Conservation (phyloP, 2,113 vertebrate genomes). For the Gobio gobio region DNA sequence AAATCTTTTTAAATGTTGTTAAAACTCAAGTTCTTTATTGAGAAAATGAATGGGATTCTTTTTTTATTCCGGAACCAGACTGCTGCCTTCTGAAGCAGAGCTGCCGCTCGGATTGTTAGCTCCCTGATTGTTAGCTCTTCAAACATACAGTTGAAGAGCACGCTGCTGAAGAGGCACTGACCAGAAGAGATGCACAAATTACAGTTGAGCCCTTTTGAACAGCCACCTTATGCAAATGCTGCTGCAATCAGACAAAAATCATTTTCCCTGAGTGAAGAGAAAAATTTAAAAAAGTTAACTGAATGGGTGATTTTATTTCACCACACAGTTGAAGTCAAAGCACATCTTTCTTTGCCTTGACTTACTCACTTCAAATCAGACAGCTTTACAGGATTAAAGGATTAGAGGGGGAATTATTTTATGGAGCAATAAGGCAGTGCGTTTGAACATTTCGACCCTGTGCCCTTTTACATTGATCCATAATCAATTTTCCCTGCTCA, state of each 20-base stretch:
- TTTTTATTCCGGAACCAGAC: neutral
- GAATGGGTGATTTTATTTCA: conserved; percentile 24
- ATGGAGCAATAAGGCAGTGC: conserved; percentile 17
- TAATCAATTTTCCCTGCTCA: conserved; percentile 17
- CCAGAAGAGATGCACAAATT: conserved; percentile 40
- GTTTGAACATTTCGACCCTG: conserved; percentile 48
- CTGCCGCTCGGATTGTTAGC: conserved; percentile 43
- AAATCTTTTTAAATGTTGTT: neutral
- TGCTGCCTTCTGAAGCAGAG: conserved; percentile 16
- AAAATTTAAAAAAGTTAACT: conserved; percentile 11
- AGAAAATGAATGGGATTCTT: neutral
- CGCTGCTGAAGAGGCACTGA: conserved; percentile 26
- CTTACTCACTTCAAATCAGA: conserved; percentile 35
- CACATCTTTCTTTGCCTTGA: conserved; percentile 3
- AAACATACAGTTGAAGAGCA: conserved; percentile 23
- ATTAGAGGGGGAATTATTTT: conserved; percentile 27
- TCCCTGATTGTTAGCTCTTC: conserved; percentile 48
- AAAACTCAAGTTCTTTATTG: neutral
- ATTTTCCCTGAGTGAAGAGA: conserved; percentile 29
- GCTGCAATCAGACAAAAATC: conserved; percentile 40
- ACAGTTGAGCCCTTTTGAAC: conserved; percentile 42
- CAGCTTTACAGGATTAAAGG: conserved; percentile 35
- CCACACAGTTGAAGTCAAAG: conserved; percentile 4
- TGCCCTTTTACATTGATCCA: conserved; percentile 45
- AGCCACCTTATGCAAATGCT: conserved; percentile 46